Evolutionary conservation across 2,113 vertebrate species (phyloP), one percentile per base, ranked within the genome.

Genomic region (Bothrops jararaca): DNA sequence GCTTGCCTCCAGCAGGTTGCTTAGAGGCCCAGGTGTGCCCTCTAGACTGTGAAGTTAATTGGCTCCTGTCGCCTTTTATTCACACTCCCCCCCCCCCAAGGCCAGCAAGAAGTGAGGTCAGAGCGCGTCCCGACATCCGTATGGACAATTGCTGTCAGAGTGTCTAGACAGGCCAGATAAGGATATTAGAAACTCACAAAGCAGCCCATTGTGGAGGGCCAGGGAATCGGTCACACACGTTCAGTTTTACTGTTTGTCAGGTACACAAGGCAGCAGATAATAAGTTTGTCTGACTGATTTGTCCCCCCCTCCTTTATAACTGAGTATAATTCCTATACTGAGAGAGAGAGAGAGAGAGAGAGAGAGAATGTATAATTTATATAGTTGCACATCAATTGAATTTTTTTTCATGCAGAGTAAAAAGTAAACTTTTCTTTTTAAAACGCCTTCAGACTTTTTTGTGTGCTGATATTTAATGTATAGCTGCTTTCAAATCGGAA

Each of bases 131-230:
- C 95, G 96, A 95, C 96, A 95, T 95, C 60, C 90, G 39, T 34
- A 89, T 39, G 96, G 95, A 97, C 97, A 97, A 96, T 97, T 94
- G 93, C 96, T 95, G 96, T 96, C 96, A 92, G 95, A 93, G 94
- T 94, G 96, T 98, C 97, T 98, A 98, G 97, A 97, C 98, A 98
- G 97, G 97, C 95, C 96, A 97, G 97, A 97, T 97, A 96, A 97
- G 98, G 97, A 96, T 97, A 97, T 97, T 97, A 97, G 92, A 92
- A 91, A 90, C 91, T 94, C 9, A 98, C 97, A 98, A 98, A 98
- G 97, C 60, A 13, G 39, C 69, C 93, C 96, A 97, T 98, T 98
- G 97, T 98, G 26, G 12, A 45, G 92, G 94, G 97, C 97, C 97
- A 96, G 97, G 96, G 97, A 97, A 97, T 94, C 12, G 92, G 97